Evolutionary conservation across 2,797 vertebrate genomes (phyloP).

Genomic region (Antennarius maculatus): DNA sequence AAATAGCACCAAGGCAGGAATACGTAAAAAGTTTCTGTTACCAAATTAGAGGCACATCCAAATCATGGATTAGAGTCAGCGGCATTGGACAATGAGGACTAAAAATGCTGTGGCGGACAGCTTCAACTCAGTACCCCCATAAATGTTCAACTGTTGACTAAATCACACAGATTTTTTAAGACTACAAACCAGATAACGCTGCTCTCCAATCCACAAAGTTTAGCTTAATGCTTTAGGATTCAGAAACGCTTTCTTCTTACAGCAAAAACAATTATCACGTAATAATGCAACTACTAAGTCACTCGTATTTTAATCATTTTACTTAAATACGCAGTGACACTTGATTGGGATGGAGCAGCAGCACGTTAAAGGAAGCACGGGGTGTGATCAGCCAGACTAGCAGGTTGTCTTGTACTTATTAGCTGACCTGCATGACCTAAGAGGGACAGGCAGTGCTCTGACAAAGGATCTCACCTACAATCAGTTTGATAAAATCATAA

Average conservation of each 20-base stretch:
- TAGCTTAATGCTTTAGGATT: conserved; percentile 32
- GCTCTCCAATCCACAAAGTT: conserved; percentile 22
- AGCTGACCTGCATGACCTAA: conserved; percentile 60
- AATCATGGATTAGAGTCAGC: conserved; percentile 36
- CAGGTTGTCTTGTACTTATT: conserved; percentile 40
- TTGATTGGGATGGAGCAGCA: conserved; percentile 43
- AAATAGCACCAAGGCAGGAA: conserved; percentile 57
- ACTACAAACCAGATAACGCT: conserved; percentile 15
- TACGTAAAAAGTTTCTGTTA: conserved; percentile 74
- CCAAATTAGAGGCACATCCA: conserved; percentile 50
- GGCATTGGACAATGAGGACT: conserved; percentile 41
- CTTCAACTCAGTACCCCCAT: conserved; percentile 23
- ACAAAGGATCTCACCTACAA: conserved; percentile 43
- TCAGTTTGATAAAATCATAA: conserved; percentile 27
- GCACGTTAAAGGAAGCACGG: conserved; percentile 22
- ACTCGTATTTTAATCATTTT: conserved; percentile 31
- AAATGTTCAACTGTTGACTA: conserved; percentile 42
- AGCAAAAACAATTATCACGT: conserved; percentile 22
- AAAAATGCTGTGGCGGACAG: conserved; percentile 37
- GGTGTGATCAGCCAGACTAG: conserved; percentile 38
- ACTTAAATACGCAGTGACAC: conserved; percentile 43
- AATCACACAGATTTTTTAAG: conserved; percentile 35
- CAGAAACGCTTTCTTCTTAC: conserved; percentile 16
- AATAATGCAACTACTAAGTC: conserved; percentile 21
- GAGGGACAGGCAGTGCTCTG: conserved; percentile 50